Percentiles rank a stretch among this genome's conserved stretches.
These are phyloP conservation scores for Dinothrombium tinctorium DNA, from an alignment of 1,140 invertebrate species.

Conservation along the genomic window DNA sequence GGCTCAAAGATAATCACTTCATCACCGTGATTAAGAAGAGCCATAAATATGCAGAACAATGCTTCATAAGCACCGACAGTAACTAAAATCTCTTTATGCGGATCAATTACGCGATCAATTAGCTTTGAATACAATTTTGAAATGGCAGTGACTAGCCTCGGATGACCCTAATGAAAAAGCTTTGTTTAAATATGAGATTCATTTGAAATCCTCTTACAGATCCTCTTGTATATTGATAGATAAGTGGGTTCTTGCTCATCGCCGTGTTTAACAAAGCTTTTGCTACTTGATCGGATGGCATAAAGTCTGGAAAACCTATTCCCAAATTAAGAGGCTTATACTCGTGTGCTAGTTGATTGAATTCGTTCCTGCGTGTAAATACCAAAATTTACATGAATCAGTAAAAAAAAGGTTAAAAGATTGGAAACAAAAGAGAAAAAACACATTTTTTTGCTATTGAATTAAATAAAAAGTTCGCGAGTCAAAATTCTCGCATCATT, in stretches of 20 bases:
- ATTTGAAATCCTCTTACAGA: slow-evolving; percentile 21
- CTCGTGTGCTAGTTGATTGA: slow-evolving; percentile 58
- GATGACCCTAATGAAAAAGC: slow-evolving; percentile 57
- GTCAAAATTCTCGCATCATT: too few species aligned
- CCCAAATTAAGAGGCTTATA: slow-evolving; percentile 83
- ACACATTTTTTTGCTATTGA: too few species aligned
- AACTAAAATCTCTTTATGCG: slow-evolving; percentile 58
- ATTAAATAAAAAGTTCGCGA: too few species aligned
- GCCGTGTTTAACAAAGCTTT: slow-evolving; percentile 44
- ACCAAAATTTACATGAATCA: too few species aligned
- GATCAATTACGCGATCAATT: slow-evolving; percentile 44
- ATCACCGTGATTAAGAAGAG: slow-evolving; percentile 52
- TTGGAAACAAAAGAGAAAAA: too few species aligned
- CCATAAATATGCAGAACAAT: slow-evolving; percentile 53
- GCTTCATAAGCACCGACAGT: slow-evolving; percentile 78
- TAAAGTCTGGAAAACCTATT: slow-evolving; percentile 90
- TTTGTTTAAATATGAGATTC: slow-evolving; percentile 1
- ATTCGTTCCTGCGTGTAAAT: slow-evolving; percentile 55
- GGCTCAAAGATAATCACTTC: slow-evolving; percentile 94
- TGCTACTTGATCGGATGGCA: slow-evolving; percentile 55
- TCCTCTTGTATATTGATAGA: slow-evolving; percentile 61
- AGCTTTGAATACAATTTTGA: slow-evolving; percentile 60
- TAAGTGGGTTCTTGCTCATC: slow-evolving; percentile 35
- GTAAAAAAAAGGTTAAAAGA: too few species aligned
- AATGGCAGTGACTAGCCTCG: slow-evolving; percentile 57